A percentile compares a stretch with the other conserved stretches of the same genome.
Conservation (phyloP, 1,140 invertebrate genomes). For the Euwallacea fornicatus region DNA sequence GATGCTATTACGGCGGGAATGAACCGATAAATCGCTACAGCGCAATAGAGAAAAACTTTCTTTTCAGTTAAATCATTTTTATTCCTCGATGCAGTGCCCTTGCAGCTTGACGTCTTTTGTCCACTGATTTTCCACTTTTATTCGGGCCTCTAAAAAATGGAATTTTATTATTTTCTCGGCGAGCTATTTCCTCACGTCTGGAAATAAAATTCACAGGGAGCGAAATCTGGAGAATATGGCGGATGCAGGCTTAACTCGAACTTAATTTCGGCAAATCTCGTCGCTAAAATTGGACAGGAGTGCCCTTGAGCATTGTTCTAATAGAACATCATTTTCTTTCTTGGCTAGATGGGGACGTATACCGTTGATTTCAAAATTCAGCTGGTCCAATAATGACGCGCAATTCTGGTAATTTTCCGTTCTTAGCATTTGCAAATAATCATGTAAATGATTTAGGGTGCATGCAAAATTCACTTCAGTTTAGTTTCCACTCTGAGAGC, state of each 20-base stretch:
- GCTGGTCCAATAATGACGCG: conserved; percentile 13
- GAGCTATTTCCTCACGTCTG: neutral
- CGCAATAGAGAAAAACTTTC: neutral
- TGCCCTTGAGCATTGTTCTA: neutral
- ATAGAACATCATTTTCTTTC: conserved; percentile 4
- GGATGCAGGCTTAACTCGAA: neutral
- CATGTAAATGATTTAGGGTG: conserved; percentile 1
- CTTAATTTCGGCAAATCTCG: conserved; percentile 6
- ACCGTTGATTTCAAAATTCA: neutral
- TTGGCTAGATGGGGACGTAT: neutral
- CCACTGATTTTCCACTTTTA: neutral
- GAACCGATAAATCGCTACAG: neutral
- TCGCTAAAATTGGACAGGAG: neutral
- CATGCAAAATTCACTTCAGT: neutral
- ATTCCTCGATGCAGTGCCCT: neutral
- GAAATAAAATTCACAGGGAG: conserved; percentile 2
- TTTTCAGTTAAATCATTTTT: neutral
- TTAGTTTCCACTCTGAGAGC: neutral
- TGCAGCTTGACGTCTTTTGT: neutral
- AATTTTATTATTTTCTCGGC: neutral
- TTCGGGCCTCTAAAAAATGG: neutral
- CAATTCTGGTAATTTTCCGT: conserved; percentile 12
- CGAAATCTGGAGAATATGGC: conserved; percentile 17
- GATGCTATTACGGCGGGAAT: neutral
- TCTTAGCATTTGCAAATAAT: conserved; percentile 10